These are phyloP conservation scores for Perca fluviatilis DNA, from an alignment of 2,113 vertebrate genomes.

Conservation along the genomic window DNA sequence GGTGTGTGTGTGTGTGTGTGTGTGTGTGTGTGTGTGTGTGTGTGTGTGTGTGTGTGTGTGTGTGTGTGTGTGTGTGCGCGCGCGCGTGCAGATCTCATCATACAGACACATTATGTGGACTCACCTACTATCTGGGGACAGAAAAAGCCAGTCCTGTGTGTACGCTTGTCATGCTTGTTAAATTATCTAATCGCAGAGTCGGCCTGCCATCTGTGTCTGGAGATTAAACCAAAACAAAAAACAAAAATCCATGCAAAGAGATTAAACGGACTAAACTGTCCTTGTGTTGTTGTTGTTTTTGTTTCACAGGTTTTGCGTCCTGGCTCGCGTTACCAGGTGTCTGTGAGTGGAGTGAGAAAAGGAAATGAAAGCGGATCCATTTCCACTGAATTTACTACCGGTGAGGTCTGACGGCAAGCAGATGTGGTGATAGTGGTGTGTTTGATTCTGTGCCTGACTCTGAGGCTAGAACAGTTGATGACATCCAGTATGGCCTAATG, in stretches of 20 bases:
- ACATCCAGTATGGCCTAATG: constrained; percentile 45
- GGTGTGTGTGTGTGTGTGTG: constrained; percentile 68
- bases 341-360: constrained; percentile 89
- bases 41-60: no score
- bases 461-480: constrained; percentile 36
- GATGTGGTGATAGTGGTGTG: constrained; percentile 53
- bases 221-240: constrained; percentile 57
- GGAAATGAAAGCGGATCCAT: constrained; percentile 90
- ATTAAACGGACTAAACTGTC: constrained; percentile 22
- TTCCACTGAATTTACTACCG: constrained; percentile 91
- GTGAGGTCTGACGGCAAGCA: constrained; percentile 84
- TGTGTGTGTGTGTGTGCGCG: no score
- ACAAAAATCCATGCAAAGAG: constrained; percentile 29
- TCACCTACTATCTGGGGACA: constrained; percentile 17
- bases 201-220: constrained; percentile 44
- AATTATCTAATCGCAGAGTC: constrained; percentile 45
- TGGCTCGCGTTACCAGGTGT: constrained; percentile 90
- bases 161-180: constrained; percentile 35
- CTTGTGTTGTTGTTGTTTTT: constrained; percentile 1
- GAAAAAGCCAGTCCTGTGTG: neutral
- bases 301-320: constrained; percentile 90
- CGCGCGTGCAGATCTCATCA: constrained; percentile 7
- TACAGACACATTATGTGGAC: constrained; percentile 3
- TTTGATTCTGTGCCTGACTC: constrained; percentile 35
- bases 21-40: no score